These are phyloP conservation scores for Hippocampus abdominalis DNA, from an alignment of 2,113 vertebrate species.

Conservation along the genomic window DNA sequence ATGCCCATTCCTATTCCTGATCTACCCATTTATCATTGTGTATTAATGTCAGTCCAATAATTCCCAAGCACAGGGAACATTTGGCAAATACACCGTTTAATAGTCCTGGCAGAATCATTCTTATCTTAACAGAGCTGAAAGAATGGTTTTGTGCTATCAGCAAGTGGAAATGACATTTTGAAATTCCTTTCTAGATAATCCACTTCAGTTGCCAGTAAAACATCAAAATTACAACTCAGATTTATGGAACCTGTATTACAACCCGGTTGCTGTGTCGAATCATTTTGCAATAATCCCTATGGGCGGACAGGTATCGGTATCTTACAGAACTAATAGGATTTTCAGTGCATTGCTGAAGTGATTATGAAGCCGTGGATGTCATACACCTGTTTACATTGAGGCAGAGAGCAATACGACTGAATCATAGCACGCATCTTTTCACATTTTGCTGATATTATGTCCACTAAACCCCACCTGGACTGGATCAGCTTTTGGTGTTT, in stretches of 20 bases:
- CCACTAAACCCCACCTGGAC: background rate
- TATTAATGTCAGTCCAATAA: slow-evolving; percentile 98
- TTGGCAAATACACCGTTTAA: slow-evolving; percentile 83
- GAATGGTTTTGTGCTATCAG: slow-evolving; percentile 93
- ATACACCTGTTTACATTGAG: slow-evolving; percentile 36
- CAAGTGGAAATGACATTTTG: slow-evolving; percentile 91
- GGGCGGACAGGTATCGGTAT: slow-evolving; percentile 76
- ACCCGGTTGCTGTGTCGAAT: slow-evolving; percentile 77
- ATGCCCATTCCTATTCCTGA: slow-evolving; percentile 77
- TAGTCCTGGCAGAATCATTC: slow-evolving; percentile 82
- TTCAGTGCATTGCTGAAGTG: slow-evolving; percentile 54
- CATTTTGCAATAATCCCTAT: slow-evolving; percentile 75
- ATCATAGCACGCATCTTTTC: slow-evolving; percentile 5
- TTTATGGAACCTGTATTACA: slow-evolving; percentile 81
- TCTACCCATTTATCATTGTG: slow-evolving; percentile 91
- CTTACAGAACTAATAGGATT: slow-evolving; percentile 66
- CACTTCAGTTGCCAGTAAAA: slow-evolving; percentile 87
- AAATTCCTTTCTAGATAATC: slow-evolving; percentile 92
- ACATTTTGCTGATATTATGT: background rate
- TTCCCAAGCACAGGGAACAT: slow-evolving; percentile 74
- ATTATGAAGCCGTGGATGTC: slow-evolving; percentile 56
- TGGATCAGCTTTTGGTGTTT: background rate
- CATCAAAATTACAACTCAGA: slow-evolving; percentile 86
- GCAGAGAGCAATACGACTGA: slow-evolving; percentile 20
- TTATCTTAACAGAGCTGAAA: slow-evolving; percentile 90